These are phyloP conservation scores for Gallinago jamesoni DNA, from an alignment of 2,113 vertebrate species.

Conservation along the genomic window DNA sequence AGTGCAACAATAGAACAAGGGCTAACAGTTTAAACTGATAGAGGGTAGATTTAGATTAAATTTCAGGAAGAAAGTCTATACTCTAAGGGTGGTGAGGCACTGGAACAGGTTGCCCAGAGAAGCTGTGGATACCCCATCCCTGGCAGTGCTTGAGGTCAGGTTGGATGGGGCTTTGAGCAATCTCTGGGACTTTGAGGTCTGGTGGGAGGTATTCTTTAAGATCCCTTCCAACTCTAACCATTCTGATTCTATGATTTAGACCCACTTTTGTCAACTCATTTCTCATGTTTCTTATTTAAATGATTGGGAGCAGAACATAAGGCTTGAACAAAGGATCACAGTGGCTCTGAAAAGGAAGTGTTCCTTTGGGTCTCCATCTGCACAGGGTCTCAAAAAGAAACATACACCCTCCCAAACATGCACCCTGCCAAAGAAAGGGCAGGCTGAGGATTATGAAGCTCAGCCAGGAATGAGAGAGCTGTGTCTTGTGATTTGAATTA, in stretches of 20 bases:
- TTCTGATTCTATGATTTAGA: neutral
- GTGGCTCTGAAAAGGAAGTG: neutral
- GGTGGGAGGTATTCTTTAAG: neutral
- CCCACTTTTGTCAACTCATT: neutral
- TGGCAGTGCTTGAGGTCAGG: neutral
- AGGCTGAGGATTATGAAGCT: neutral
- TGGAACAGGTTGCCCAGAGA: neutral
- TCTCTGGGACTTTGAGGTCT: neutral
- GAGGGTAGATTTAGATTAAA: neutral
- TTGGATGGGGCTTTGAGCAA: neutral
- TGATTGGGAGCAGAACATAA: neutral
- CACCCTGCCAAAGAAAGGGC: neutral
- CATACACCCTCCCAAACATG: rapidly evolving
- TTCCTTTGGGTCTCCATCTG: neutral
- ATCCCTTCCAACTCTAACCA: neutral
- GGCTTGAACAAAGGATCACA: neutral
- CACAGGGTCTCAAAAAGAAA: neutral
- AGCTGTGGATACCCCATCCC: neutral
- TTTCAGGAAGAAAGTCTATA: neutral
- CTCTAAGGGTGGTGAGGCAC: neutral
- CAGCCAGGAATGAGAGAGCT: neutral
- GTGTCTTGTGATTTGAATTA: neutral
- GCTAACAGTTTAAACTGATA: neutral
- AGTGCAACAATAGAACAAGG: neutral
- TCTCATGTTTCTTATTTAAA: neutral